Conservation (phyloP, 2,113 vertebrate genomes). For the Callospermophilus lateralis region DNA sequence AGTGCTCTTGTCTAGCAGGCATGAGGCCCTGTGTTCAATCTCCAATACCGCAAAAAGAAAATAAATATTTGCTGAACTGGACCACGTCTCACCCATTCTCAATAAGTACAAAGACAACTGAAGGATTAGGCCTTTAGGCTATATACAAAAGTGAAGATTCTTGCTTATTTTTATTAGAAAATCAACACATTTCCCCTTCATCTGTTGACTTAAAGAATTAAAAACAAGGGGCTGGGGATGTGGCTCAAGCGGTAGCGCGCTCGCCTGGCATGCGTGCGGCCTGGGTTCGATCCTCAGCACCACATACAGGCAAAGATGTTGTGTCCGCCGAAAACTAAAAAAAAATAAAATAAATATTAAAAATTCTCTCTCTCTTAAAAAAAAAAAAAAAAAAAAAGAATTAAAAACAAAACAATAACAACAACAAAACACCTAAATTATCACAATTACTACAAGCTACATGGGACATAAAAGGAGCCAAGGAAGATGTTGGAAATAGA, state of each 20-base stretch:
- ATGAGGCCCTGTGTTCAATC: not conserved
- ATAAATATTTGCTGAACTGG: conserved; percentile 36
- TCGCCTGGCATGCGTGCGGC: too few species aligned
- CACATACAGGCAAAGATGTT: too few species aligned
- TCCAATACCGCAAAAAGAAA: not conserved
- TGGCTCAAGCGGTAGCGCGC: too few species aligned
- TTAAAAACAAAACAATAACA: not conserved
- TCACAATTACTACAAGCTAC: not conserved
- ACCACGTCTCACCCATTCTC: conserved; percentile 11
- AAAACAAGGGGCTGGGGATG: too few species aligned
- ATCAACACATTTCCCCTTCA: not conserved
- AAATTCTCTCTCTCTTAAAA: too few species aligned
- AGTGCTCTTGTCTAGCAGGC: not conserved
- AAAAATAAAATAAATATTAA: too few species aligned
- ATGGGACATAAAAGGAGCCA: not conserved
- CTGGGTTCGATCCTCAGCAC: too few species aligned
- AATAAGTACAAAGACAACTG: not conserved
- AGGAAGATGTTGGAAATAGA: conserved; percentile 39
- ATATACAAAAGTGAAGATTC: not conserved
- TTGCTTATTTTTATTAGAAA: conserved; percentile 22
- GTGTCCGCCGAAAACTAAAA: too few species aligned
- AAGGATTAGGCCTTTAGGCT: not conserved
- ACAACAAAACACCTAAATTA: not conserved
- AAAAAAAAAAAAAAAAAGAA: too few species aligned
- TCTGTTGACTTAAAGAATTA: not conserved